Percentiles rank a stretch among this genome's conserved stretches.
These are phyloP conservation scores for Catocala fraxini DNA, from an alignment of 2,888 invertebrate species.

Conservation along the genomic window DNA sequence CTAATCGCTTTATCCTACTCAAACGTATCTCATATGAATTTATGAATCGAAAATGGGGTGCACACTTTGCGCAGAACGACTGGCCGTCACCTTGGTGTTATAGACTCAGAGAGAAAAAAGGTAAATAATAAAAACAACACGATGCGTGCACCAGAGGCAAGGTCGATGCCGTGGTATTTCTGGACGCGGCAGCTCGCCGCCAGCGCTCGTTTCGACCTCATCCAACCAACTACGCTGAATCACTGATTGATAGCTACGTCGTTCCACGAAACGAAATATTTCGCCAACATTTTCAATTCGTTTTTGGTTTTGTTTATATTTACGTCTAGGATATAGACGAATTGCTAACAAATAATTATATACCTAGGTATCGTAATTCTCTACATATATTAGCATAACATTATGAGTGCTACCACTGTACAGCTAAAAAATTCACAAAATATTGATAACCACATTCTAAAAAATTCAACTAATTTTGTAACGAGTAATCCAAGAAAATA, in stretches of 20 bases:
- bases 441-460: neutral
- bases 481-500: constrained; percentile 18
- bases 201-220: constrained; percentile 62
- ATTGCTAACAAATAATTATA: too few relatives aligned
- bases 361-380: too few relatives aligned
- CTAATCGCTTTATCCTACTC: constrained; percentile 17
- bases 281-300: constrained; percentile 62
- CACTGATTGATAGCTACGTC: constrained; percentile 75
- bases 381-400: too few relatives aligned
- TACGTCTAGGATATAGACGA: constrained; percentile 15
- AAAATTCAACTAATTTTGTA: neutral
- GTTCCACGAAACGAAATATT: constrained; percentile 64
- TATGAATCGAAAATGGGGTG: constrained; percentile 18
- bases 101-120: constrained; percentile 72
- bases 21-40: constrained; percentile 16
- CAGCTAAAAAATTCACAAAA: too few relatives aligned
- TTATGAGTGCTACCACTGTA: too few relatives aligned
- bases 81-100: constrained; percentile 80
- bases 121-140: constrained; percentile 80
- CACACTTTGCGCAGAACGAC: constrained; percentile 40
- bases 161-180: constrained; percentile 84
- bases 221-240: constrained; percentile 67
- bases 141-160: constrained; percentile 80
- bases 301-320: constrained; percentile 38
- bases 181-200: constrained; percentile 72